Percentiles rank a stretch among this genome's conserved stretches.
Conservation (phyloP, 2,888 invertebrate species). For the Taenaris catops region DNA sequence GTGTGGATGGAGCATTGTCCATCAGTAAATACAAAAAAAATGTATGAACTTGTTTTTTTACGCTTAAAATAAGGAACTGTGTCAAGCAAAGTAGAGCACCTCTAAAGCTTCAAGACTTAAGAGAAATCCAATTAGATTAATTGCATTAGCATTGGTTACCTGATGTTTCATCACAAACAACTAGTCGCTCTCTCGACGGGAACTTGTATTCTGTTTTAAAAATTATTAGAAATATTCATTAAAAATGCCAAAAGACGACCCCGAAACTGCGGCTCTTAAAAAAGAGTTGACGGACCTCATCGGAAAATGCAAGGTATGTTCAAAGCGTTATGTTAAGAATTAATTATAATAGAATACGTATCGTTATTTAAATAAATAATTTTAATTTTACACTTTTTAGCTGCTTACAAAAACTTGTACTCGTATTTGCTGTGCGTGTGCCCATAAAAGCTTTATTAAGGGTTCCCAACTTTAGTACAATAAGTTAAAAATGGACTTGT, state of each 20-base stretch:
- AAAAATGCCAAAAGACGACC: conserved; percentile 90
- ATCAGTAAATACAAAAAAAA: too few relatives aligned
- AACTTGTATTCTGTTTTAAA: conserved; percentile 9
- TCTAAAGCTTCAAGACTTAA: conserved; percentile 20
- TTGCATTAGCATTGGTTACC: conserved; percentile 23
- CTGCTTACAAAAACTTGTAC: too few relatives aligned
- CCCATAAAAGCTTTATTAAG: too few relatives aligned
- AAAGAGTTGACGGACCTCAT: conserved; percentile 91
- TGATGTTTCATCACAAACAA: conserved; percentile 17
- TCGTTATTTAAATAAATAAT: too few relatives aligned
- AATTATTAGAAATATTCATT: conserved; percentile 7
- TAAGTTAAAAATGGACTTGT: too few relatives aligned
- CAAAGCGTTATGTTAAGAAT: too few relatives aligned
- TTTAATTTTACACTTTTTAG: too few relatives aligned
- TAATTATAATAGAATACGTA: too few relatives aligned
- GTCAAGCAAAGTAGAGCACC: conserved; percentile 19
- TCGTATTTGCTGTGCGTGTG: too few relatives aligned
- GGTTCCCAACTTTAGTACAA: too few relatives aligned
- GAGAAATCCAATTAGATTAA: conserved; percentile 28
- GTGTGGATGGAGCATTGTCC: too few relatives aligned
- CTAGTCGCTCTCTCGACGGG: conserved; percentile 7
- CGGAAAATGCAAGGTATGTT: conserved; percentile 86
- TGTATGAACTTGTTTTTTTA: too few relatives aligned
- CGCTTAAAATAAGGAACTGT: conserved; percentile 13
- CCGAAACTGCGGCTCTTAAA: conserved; percentile 87